Conservation (phyloP, 2,797 vertebrate species). For the Aythya fuligula region DNA sequence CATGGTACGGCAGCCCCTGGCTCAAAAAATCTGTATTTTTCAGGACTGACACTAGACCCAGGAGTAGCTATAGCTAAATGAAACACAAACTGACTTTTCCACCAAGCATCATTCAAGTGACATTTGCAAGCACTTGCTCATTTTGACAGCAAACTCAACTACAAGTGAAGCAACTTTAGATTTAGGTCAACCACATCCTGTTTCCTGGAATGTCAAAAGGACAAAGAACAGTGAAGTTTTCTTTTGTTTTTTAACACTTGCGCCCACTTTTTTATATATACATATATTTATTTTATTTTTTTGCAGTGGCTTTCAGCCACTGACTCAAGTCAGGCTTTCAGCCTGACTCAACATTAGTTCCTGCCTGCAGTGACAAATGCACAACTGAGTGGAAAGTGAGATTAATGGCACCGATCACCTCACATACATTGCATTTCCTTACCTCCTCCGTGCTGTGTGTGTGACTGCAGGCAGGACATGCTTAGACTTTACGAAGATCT, state of each 20-base stretch:
- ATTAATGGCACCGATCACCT: fast-evolving
- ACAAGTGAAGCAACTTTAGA: constrained; percentile 49
- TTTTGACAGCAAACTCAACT: not conserved
- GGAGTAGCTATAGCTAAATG: not conserved
- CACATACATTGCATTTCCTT: fast-evolving
- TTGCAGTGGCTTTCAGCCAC: not conserved
- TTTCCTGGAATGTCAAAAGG: constrained; percentile 38
- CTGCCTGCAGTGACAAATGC: not conserved
- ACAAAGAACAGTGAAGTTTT: not conserved
- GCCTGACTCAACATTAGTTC: not conserved
- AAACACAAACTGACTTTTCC: not conserved
- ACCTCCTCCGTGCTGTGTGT: not conserved
- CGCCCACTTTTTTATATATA: not conserved
- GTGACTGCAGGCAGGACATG: fast-evolving
- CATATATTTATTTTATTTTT: too few relatives aligned
- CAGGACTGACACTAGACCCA: not conserved
- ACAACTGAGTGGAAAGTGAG: not conserved
- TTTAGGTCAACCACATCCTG: constrained; percentile 89
- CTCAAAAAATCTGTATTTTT: not conserved
- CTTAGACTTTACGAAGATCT: fast-evolving
- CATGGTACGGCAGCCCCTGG: too few relatives aligned
- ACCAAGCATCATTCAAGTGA: not conserved
- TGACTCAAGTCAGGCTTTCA: not conserved
- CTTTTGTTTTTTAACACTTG: not conserved
- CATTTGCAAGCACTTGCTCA: not conserved